These are phyloP conservation scores for Heliconius ethilla DNA, from an alignment of 2,888 invertebrate genomes.

Conservation along the genomic window DNA sequence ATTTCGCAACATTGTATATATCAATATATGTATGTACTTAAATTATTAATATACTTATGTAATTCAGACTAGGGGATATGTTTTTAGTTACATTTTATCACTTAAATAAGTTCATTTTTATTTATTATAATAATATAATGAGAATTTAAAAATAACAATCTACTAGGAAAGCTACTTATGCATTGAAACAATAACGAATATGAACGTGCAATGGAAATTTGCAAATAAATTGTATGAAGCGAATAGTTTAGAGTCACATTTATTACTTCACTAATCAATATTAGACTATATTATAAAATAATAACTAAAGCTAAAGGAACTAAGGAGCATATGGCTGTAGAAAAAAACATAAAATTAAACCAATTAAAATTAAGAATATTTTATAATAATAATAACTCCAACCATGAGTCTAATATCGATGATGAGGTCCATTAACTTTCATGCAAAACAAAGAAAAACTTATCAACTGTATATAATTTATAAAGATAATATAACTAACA, in stretches of 20 bases:
- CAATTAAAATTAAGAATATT: background rate
- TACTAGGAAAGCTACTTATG: background rate
- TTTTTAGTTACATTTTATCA: conserved; percentile 76
- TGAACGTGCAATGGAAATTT: conserved; percentile 22
- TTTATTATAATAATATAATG: conserved; percentile 22
- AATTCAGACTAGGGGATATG: conserved; percentile 78
- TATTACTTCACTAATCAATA: conserved; percentile 68
- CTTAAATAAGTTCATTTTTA: conserved; percentile 51
- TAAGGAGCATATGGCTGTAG: conserved; percentile 22
- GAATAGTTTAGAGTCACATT: conserved; percentile 75
- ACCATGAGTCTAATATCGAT: conserved; percentile 18
- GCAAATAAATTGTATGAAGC: conserved; percentile 48
- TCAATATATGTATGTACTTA: conserved; percentile 47
- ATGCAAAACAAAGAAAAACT: conserved; percentile 28
- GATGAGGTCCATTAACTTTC: background rate
- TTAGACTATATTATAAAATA: conserved; percentile 55
- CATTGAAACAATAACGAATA: conserved; percentile 13
- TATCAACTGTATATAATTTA: conserved; percentile 53
- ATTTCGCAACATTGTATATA: conserved; percentile 48
- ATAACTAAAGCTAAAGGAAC: conserved; percentile 50
- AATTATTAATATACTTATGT: conserved; percentile 57
- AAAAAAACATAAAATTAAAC: background rate
- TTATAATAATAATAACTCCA: background rate
- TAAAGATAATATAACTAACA: conserved; percentile 66
- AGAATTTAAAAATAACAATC: conserved; percentile 8